Percentiles rank a stretch among this genome's conserved stretches.
Conservation (phyloP, 2,888 invertebrate genomes). For the Nomada flava region DNA sequence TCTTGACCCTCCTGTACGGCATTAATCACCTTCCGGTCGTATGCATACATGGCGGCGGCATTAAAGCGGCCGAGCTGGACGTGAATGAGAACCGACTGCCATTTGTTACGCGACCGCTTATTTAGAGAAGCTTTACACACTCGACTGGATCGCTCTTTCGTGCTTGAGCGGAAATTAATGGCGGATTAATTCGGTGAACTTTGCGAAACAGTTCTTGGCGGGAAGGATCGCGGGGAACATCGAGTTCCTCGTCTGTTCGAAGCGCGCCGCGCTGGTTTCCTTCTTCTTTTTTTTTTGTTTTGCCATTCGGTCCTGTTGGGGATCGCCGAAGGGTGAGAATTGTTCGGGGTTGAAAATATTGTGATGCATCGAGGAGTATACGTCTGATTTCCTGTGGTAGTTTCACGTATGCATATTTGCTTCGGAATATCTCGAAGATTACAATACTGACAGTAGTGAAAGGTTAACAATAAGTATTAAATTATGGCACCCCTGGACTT, state of each 20-base stretch:
- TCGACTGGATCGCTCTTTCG: slow-evolving; percentile 76
- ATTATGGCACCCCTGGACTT: not conserved
- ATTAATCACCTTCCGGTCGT: slow-evolving; percentile 82
- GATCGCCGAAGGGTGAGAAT: not conserved
- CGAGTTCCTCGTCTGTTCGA: not conserved
- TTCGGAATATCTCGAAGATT: not conserved
- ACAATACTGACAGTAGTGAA: no score
- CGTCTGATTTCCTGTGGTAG: no score
- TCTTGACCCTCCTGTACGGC: slow-evolving; percentile 78
- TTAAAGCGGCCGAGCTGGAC: slow-evolving; percentile 70
- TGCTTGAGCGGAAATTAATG: slow-evolving; percentile 79
- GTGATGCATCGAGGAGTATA: no score
- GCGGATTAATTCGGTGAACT: slow-evolving; percentile 83
- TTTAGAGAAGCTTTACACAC: slow-evolving; percentile 83
- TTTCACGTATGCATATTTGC: not conserved
- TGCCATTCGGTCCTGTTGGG: not conserved
- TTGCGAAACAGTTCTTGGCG: slow-evolving; percentile 43
- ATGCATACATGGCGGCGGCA: slow-evolving; percentile 83
- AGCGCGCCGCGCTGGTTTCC: not conserved
- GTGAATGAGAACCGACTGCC: slow-evolving; percentile 71
- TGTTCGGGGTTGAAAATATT: not conserved
- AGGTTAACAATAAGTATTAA: no score
- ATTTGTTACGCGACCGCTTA: slow-evolving; percentile 82
- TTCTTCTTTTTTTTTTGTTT: slow-evolving; percentile 6
- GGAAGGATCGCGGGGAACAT: not conserved